Percentiles rank a stretch among this genome's conserved stretches.
Evolutionary conservation across 2,797 vertebrate species (phyloP).

Genomic region (Amniataba percoides): DNA sequence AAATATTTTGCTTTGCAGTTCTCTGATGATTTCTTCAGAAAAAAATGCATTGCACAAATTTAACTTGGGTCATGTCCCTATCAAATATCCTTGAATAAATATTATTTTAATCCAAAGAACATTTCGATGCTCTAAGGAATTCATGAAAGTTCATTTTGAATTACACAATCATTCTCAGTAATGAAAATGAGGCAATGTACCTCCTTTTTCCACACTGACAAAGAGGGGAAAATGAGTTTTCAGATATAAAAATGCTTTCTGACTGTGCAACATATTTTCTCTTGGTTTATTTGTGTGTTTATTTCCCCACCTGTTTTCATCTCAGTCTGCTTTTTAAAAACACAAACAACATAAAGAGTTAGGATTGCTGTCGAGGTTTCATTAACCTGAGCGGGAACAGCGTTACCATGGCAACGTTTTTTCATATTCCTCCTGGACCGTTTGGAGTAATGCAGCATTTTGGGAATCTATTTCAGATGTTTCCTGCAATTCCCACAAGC

Average conservation of each 20-base stretch:
- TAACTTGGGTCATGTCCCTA: background rate
- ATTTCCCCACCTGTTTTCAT: background rate
- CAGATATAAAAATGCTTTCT: background rate
- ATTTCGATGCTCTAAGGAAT: conserved; percentile 6
- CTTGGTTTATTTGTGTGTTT: background rate
- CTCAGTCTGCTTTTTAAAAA: background rate
- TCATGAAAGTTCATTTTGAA: conserved; percentile 4
- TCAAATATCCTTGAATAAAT: conserved; percentile 21
- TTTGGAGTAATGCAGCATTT: background rate
- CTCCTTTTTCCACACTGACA: background rate
- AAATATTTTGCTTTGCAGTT: conserved; percentile 8
- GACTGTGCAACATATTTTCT: background rate
- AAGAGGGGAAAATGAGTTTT: background rate
- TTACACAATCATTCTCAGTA: background rate
- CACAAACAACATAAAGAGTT: background rate
- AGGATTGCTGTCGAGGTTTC: conserved; percentile 13
- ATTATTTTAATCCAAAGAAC: background rate
- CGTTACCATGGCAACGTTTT: conserved; percentile 31
- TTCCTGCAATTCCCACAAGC: background rate
- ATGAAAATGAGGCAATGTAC: background rate
- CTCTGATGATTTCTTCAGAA: conserved; percentile 13
- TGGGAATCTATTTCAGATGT: conserved; percentile 1
- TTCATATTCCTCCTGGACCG: conserved; percentile 10
- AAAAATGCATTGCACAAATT: conserved; percentile 14
- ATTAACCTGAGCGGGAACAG: conserved; percentile 14